Base-by-base conservation (phyloP, 2,797 vertebrate genomes). In the Lacerta viridis region DNA sequence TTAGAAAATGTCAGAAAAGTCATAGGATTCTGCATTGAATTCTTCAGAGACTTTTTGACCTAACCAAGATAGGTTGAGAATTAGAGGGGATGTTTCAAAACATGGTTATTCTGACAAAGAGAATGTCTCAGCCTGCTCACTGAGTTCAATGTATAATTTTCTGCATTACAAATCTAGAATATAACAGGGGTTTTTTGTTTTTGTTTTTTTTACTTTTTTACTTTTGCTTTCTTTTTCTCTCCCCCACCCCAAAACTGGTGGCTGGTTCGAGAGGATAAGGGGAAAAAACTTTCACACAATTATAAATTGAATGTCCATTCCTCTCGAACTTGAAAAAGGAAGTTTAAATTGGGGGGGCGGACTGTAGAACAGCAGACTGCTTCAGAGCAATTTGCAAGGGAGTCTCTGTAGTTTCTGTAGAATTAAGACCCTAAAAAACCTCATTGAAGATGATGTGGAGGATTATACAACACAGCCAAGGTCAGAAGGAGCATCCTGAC, bases 231-330 rank as follows among this genome's bases (percentile, higher is more conserved):
- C 59, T 69, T 50, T 15, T 29, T 25, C 4, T 66, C 27, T 5
- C 29, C 46, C 46, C 83, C 46, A 50, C 82, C 59, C 7, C 15
- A 46, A 76, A 80, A 81, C 72, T 43, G 27, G 27, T 68, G 25
- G 9, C 61, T 82, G 64, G 36, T 46, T 80, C 23, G 17, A 29
- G 27, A 43, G 76, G 82, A 84, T 87, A 87, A 87, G 55, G 33
- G 33, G 33, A 71, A 81, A 36, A 36, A 77, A 71, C 10, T 27
- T 81, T 90, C 79, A 50, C 76, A 33, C 15, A 50, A 20, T 50
- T 91, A 87, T 83, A 77, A 61, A 68, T 23, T 50, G 78, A 85
- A 25, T 36, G 50, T n/a, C 46, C 18, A 39, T 89, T 92, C 59
- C 29, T 4, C 15, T 27, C 39, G 2, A 88, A 1, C 83, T 61